phyloP scores from a whole-genome alignment of 1,140 invertebrate species.

The Asbolus verrucosus region DNA sequence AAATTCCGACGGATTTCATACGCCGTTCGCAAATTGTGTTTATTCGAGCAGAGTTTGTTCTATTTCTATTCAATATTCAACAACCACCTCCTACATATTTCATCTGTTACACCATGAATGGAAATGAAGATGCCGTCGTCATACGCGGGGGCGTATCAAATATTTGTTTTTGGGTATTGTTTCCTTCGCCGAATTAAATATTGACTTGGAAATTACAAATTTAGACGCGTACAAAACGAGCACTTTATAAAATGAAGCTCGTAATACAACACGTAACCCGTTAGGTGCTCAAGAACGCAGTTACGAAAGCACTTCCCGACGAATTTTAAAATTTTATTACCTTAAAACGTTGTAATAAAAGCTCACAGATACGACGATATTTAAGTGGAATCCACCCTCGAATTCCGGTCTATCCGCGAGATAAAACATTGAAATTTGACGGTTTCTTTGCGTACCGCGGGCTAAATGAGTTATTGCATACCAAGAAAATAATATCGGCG shows the following conservation, averaged over 20 bases:
- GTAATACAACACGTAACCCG: constrained; percentile 41
- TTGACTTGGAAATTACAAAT: constrained; percentile 44
- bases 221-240: constrained; percentile 22
- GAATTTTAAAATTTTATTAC: constrained; percentile 41
- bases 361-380: constrained; percentile 36
- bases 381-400: constrained; percentile 18
- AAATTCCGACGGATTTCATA: constrained; percentile 10
- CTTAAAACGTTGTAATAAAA: constrained; percentile 37
- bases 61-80: constrained; percentile 36
- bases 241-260: constrained; percentile 42
- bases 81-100: constrained; percentile 29
- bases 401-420: constrained; percentile 20
- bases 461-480: constrained; percentile 44
- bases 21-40: constrained; percentile 31
- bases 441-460: constrained; percentile 36
- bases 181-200: constrained; percentile 40
- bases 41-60: constrained; percentile 23
- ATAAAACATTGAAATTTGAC: constrained; percentile 39
- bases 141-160: background rate
- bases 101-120: constrained; percentile 21
- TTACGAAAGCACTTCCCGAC: constrained; percentile 33
- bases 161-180: constrained; percentile 28
- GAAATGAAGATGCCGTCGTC: constrained; percentile 8
- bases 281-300: constrained; percentile 37
- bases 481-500: constrained; percentile 43